Conservation (phyloP, 2,797 vertebrate species). For the Acestrorhynchus altus region DNA sequence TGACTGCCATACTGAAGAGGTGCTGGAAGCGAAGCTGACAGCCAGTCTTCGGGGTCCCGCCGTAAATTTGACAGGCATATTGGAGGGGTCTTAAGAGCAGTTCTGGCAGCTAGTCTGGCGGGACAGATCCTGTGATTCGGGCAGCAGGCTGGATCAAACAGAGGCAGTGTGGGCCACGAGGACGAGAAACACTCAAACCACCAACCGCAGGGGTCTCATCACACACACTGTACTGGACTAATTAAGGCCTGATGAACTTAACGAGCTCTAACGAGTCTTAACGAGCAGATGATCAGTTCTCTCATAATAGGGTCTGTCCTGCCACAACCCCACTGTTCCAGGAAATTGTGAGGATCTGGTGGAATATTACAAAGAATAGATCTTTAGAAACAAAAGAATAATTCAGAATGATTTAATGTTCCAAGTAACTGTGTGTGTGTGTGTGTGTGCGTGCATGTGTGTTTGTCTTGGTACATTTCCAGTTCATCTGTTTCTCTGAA, state of each 20-base stretch:
- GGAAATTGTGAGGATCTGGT: not conserved
- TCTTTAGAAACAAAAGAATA: not conserved
- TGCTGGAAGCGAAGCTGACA: conserved; percentile 43
- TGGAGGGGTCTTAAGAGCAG: conserved; percentile 51
- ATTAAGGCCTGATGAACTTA: conserved; percentile 61
- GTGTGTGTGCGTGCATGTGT: not conserved
- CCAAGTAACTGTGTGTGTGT: not conserved
- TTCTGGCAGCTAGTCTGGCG: conserved; percentile 58
- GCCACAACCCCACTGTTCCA: conserved; percentile 13
- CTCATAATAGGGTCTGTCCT: conserved; percentile 29
- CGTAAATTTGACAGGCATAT: conserved; percentile 56
- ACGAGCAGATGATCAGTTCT: conserved; percentile 49
- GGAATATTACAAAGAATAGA: not conserved
- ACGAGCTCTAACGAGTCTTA: conserved; percentile 55
- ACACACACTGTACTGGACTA: conserved; percentile 62
- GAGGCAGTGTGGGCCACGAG: conserved; percentile 21
- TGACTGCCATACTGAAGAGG: conserved; percentile 33
- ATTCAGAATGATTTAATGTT: not conserved
- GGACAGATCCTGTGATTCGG: conserved; percentile 24
- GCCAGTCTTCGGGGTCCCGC: conserved; percentile 46
- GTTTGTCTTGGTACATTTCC: not conserved
- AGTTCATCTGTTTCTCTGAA: too few species aligned
- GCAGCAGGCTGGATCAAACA: conserved; percentile 54
- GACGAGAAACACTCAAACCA: conserved; percentile 27
- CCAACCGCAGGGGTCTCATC: conserved; percentile 55